Conservation (phyloP, 2,797 vertebrate species). For the Diglossa cyanea region DNA sequence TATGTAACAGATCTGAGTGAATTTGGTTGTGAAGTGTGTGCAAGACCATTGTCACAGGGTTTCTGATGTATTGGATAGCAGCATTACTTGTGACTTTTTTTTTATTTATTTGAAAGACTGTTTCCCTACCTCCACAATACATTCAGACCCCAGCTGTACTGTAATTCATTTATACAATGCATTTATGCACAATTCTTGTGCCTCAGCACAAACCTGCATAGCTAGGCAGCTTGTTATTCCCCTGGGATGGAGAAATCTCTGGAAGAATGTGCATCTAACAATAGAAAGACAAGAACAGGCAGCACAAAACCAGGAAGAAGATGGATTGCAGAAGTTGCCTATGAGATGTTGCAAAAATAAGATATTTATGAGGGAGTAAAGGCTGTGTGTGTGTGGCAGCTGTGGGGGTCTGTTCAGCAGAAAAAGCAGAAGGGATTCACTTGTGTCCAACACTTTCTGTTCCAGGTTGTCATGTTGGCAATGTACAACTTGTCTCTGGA, state of each 20-base stretch:
- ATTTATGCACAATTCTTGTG: not conserved
- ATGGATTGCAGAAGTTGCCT: constrained; percentile 1
- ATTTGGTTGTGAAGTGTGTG: not conserved
- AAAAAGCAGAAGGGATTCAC: not conserved
- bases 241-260: not conserved
- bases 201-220: constrained; percentile 10
- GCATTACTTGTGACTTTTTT: not conserved
- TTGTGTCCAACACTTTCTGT: not conserved
- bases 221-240: not conserved
- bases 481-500: constrained; percentile 98
- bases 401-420: not conserved
- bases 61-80: not conserved
- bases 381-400: not conserved
- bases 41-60: not conserved
- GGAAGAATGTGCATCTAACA: constrained; percentile 2
- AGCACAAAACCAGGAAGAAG: not conserved
- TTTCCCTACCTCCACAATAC: not conserved
- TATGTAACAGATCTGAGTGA: not conserved
- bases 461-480: constrained; percentile 96
- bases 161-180: not conserved
- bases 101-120: not conserved
- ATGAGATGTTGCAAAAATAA: constrained; percentile 10
- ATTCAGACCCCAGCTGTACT: not conserved
- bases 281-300: not conserved
- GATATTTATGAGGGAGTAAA: not conserved